Evolutionary conservation across 1,140 invertebrate genomes (phyloP).

Genomic region (Polypedilum pembai): DNA sequence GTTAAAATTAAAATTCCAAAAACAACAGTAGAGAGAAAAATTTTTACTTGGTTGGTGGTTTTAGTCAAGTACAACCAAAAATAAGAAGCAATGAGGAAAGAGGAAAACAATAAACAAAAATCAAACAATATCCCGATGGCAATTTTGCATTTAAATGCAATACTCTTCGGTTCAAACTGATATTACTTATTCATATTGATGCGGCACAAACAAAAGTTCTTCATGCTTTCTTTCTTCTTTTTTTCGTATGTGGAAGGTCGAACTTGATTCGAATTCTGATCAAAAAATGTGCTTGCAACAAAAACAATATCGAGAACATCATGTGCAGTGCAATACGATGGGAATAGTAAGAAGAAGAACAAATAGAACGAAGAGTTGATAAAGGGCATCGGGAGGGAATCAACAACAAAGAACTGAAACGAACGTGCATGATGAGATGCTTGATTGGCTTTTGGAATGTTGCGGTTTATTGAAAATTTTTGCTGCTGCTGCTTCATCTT

Average conservation of each 20-base stretch:
- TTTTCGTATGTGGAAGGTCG: conserved; percentile 6
- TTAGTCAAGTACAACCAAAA: neutral
- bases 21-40: too few relatives aligned
- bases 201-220: neutral
- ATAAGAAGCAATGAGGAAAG: conserved; percentile 1
- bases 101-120: conserved; percentile 15
- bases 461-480: conserved; percentile 21
- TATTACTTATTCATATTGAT: conserved; percentile 8
- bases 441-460: conserved; percentile 26
- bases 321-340: neutral
- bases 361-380: neutral
- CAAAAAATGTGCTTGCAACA: too few relatives aligned
- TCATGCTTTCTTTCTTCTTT: neutral
- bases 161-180: neutral
- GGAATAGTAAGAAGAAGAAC: neutral
- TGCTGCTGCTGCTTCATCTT: neutral
- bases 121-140: conserved; percentile 25
- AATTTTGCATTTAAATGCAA: conserved; percentile 23
- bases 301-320: neutral
- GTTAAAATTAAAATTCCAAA: conserved; percentile 20
- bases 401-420: conserved; percentile 13
- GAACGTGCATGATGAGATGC: conserved; percentile 24
- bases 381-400: neutral
- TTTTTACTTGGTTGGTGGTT: neutral
- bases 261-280: conserved; percentile 7